A percentile compares a stretch with the other conserved stretches of the same genome.
Evolutionary conservation across 2,797 vertebrate species (phyloP).

Genomic region (Amazona finschi): DNA sequence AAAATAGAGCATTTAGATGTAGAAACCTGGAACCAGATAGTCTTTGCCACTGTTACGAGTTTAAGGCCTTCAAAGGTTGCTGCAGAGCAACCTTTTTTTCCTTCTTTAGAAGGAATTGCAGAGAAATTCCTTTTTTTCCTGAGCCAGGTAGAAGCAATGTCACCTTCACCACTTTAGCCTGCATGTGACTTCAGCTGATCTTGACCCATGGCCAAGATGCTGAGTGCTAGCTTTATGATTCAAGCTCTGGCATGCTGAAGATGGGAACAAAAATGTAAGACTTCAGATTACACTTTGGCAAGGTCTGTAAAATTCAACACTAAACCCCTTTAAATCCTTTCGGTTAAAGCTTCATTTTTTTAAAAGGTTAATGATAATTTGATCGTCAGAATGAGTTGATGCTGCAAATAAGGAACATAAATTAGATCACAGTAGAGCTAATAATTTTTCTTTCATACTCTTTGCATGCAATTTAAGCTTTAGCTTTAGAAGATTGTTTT

Average conservation of each 20-base stretch:
- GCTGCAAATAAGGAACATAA: neutral
- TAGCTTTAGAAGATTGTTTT: neutral
- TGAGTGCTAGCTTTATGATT: constrained; percentile 30
- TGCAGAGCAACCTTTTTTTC: neutral
- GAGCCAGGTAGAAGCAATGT: constrained; percentile 52
- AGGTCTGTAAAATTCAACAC: neutral
- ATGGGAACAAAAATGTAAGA: constrained; percentile 39
- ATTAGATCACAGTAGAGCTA: neutral
- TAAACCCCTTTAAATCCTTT: constrained; percentile 21
- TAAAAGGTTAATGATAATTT: neutral
- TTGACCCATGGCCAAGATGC: constrained; percentile 47
- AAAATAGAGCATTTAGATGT: neutral
- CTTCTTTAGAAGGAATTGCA: neutral
- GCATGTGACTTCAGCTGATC: constrained; percentile 4
- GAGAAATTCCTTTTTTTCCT: neutral
- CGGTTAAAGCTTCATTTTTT: constrained; percentile 17
- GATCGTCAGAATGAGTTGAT: neutral
- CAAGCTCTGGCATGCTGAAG: constrained; percentile 32
- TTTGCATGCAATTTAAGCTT: neutral
- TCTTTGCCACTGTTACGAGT: neutral
- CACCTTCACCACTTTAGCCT: constrained; percentile 41
- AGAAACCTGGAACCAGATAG: neutral
- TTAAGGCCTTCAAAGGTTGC: neutral
- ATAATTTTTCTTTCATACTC: neutral
- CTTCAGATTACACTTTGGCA: constrained; percentile 66